A percentile compares a stretch with the other conserved stretches of the same genome.
Conservation (phyloP, 2,888 invertebrate genomes). For the Xylocampa areola region DNA sequence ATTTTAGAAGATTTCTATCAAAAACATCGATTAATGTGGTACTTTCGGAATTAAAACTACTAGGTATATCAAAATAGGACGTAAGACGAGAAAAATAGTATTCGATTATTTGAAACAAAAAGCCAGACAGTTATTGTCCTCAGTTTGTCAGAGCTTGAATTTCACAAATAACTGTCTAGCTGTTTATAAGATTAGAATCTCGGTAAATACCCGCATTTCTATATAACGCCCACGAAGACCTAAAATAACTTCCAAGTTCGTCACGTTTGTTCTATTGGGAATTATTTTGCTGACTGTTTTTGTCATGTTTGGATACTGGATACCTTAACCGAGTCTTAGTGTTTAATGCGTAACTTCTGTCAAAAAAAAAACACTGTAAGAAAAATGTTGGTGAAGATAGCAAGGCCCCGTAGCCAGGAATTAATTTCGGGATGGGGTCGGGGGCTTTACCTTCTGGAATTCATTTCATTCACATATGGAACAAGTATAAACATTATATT, state of each 20-base stretch:
- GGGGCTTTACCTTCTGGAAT: too few species aligned
- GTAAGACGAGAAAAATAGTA: neutral
- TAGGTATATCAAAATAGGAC: too few species aligned
- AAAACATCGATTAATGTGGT: too few species aligned
- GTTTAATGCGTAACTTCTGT: too few species aligned
- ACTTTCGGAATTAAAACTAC: too few species aligned
- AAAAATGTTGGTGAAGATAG: too few species aligned
- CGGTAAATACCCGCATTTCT: constrained; percentile 22
- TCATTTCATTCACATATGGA: too few species aligned
- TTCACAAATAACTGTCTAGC: constrained; percentile 10
- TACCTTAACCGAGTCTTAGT: constrained; percentile 6
- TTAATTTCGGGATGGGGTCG: too few species aligned
- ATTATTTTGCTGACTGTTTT: constrained; percentile 47
- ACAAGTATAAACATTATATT: too few species aligned
- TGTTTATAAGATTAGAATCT: constrained; percentile 22
- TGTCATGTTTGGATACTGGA: constrained; percentile 27
- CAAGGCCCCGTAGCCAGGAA: too few species aligned
- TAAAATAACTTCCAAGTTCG: constrained; percentile 38
- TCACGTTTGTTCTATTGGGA: constrained; percentile 48
- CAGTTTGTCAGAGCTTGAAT: constrained; percentile 10
- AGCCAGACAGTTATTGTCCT: neutral
- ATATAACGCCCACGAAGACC: constrained; percentile 20
- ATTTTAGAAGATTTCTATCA: too few species aligned
- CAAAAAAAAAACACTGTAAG: too few species aligned
- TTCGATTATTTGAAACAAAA: neutral